Conservation (phyloP, 2,113 vertebrate species). For the Neotragus moschatus region DNA sequence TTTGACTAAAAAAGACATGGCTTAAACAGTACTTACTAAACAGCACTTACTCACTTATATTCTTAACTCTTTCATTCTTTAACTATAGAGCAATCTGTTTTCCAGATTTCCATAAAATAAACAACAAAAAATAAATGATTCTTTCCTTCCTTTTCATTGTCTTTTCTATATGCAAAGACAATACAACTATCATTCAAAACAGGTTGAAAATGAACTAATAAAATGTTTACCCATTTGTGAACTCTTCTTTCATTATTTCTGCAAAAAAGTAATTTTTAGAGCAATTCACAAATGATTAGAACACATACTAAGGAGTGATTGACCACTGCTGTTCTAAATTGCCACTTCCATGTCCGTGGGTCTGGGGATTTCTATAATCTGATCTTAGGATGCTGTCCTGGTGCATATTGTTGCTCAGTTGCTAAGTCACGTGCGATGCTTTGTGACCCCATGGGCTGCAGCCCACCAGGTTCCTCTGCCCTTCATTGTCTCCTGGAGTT, state of each 20-base stretch:
- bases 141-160: neutral
- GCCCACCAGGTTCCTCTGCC: neutral
- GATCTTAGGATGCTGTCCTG: neutral
- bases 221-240: neutral
- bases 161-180: neutral
- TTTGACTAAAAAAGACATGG: neutral
- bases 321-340: neutral
- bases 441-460: neutral
- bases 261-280: neutral
- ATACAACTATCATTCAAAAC: neutral
- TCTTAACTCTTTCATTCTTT: neutral
- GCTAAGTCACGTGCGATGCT: accelerated
- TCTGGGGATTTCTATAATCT: neutral
- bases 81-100: neutral
- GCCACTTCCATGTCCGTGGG: neutral
- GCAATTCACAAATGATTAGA: neutral
- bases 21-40: neutral
- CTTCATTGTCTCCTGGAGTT: neutral
- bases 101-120: neutral
- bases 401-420: neutral
- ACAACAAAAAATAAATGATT: neutral
- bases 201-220: neutral
- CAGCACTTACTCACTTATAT: neutral
- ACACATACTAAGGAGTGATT: accelerated
- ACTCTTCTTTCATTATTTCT: neutral